Base-by-base conservation (phyloP, 2,113 vertebrate genomes). In the Columba livia region DNA sequence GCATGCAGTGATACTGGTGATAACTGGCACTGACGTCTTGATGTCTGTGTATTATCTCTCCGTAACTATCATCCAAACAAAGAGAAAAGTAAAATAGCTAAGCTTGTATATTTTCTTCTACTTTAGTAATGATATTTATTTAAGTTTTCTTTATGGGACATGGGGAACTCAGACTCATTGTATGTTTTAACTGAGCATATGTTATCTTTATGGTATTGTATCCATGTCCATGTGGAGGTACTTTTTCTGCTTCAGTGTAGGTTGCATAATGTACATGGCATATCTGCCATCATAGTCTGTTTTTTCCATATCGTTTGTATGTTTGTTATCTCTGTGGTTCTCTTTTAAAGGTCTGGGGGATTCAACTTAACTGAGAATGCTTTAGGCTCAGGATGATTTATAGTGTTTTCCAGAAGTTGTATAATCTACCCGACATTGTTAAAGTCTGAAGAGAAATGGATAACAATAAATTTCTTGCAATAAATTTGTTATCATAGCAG, bases 401-500 rank as follows among this genome's bases (percentile, higher is more conserved):
- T 64, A 65, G 40, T 47, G 26, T 67, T 93, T 88, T 90, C 34
- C 86, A 69, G 71, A 91, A 97, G 48, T 77, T 56, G 32, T 47
- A 80, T 94, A 94, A 88, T 79, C 61, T 89, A 71, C 80, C 50
- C 78, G 40, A 74, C n/a, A 69, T n/a, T 71, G 31, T 54, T 77
- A 86, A 72, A 10, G 26, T 94, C 53, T 96, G 66, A 92, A 93
- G 23, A 94, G 54, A 95, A 92, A 71, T 56, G 40, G 70, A 61
- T 42, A 88, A 24, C 38, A 83, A 67, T 84, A 75, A 16, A 85
- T 79, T 92, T 89, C 73, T 92, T 89, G 34, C 42, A 91, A 77
- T 40, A 48, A 72, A 92, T 56, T 88, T 95, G 44, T 95, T 74
- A 64, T 57, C 0, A 0, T 36, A 86, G n/a, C 10, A 13, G 25